Conservation (phyloP, 2,888 invertebrate species). For the Allygus modestus region DNA sequence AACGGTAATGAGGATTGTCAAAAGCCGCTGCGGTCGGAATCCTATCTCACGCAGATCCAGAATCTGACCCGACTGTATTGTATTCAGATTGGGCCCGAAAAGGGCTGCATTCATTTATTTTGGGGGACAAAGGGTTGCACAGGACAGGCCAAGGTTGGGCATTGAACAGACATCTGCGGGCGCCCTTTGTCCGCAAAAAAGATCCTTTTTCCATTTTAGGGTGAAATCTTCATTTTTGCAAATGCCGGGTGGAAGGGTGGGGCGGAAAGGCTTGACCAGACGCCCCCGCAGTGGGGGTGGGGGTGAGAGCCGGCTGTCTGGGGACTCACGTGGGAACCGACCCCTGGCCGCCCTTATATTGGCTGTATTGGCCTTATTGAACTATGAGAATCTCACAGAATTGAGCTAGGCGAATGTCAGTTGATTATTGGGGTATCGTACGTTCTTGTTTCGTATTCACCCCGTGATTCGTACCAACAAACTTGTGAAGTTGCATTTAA, state of each 20-base stretch:
- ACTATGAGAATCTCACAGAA: background rate
- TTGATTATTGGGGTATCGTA: no score
- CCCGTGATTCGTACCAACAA: no score
- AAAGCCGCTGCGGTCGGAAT: constrained; percentile 16
- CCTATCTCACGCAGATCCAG: constrained; percentile 54
- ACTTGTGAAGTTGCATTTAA: no score
- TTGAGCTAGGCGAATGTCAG: background rate
- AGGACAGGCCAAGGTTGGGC: constrained; percentile 46
- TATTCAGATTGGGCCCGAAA: constrained; percentile 54
- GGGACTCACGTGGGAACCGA: constrained; percentile 40
- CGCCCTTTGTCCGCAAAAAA: constrained; percentile 57
- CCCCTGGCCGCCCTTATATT: background rate
- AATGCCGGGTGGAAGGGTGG: constrained; percentile 47
- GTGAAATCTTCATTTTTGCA: constrained; percentile 60
- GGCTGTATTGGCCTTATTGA: background rate
- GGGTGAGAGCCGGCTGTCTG: constrained; percentile 47
- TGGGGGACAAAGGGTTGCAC: constrained; percentile 52
- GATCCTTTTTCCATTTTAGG: constrained; percentile 54
- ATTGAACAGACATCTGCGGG: constrained; percentile 35
- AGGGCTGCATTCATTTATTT: constrained; percentile 54
- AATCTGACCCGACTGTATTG: constrained; percentile 48
- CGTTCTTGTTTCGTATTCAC: no score
- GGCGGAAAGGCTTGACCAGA: constrained; percentile 52
- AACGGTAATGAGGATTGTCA: constrained; percentile 41
- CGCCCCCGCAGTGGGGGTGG: background rate